Evolutionary conservation across 2,888 invertebrate genomes (phyloP).

Genomic region (Incurvaria masculella): DNA sequence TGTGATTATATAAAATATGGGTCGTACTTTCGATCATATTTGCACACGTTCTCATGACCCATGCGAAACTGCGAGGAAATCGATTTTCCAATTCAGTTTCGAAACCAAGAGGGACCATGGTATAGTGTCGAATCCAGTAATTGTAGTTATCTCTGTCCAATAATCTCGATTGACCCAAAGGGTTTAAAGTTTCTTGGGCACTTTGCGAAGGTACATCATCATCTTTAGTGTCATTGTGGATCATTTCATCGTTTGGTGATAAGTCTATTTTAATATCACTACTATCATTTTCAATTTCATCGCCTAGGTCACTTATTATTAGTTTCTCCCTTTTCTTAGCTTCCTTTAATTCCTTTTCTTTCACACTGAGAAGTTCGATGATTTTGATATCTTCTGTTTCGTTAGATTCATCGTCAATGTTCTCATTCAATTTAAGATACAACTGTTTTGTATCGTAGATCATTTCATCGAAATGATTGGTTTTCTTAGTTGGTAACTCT

Average conservation of each 20-base stretch:
- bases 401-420: neutral
- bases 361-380: neutral
- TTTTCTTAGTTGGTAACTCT: no score
- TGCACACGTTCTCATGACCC: neutral
- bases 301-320: no score
- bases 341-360: neutral
- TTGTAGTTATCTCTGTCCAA: neutral
- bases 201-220: neutral
- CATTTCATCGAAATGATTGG: neutral
- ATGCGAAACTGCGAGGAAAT: neutral
- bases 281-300: neutral
- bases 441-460: neutral
- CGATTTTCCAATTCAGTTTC: neutral
- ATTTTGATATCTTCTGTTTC: neutral
- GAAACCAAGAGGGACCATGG: neutral
- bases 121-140: neutral
- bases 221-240: no score
- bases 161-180: neutral
- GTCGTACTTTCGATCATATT: neutral
- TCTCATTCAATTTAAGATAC: neutral
- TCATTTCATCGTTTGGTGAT: no score
- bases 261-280: neutral
- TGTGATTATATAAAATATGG: neutral
- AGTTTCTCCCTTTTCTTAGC: neutral
- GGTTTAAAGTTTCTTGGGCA: neutral